Percentiles rank a stretch among this genome's conserved stretches.
These are phyloP conservation scores for Pteropus alecto DNA, from an alignment of 2,113 vertebrate species.

Conservation along the genomic window DNA sequence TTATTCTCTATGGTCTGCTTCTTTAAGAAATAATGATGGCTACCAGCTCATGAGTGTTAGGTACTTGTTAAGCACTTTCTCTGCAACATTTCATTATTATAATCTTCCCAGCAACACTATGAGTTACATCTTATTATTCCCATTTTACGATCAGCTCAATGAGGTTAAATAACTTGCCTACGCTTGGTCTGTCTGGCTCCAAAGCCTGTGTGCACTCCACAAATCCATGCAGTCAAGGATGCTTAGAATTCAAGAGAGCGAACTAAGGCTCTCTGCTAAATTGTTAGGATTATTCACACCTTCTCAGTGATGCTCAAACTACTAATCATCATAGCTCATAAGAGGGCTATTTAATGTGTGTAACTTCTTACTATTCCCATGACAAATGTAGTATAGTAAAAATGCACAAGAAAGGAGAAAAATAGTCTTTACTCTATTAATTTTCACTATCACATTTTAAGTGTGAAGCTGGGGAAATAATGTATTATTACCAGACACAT, in stretches of 20 bases:
- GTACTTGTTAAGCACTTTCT: neutral
- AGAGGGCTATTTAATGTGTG: neutral
- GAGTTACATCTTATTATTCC: neutral
- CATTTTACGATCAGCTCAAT: neutral
- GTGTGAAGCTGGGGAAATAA: conserved; percentile 47
- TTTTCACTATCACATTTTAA: conserved; percentile 64
- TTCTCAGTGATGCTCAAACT: neutral
- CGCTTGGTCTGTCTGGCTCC: neutral
- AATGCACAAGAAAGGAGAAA: conserved; percentile 52
- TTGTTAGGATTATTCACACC: neutral
- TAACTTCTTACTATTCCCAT: neutral
- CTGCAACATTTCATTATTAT: neutral
- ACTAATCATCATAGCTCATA: conserved; percentile 18
- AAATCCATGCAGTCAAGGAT: neutral
- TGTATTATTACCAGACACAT: conserved; percentile 57
- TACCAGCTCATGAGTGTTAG: neutral
- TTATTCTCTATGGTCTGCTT: neutral
- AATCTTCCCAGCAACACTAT: neutral
- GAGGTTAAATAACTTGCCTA: conserved; percentile 18
- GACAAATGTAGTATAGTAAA: conserved; percentile 8
- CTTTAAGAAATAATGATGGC: neutral
- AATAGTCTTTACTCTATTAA: conserved; percentile 67
- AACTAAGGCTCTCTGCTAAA: neutral
- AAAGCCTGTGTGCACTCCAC: neutral
- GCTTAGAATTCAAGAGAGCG: conserved; percentile 3